phyloP scores from a whole-genome alignment of 2,113 vertebrate genomes.

The Numenius arquata region DNA sequence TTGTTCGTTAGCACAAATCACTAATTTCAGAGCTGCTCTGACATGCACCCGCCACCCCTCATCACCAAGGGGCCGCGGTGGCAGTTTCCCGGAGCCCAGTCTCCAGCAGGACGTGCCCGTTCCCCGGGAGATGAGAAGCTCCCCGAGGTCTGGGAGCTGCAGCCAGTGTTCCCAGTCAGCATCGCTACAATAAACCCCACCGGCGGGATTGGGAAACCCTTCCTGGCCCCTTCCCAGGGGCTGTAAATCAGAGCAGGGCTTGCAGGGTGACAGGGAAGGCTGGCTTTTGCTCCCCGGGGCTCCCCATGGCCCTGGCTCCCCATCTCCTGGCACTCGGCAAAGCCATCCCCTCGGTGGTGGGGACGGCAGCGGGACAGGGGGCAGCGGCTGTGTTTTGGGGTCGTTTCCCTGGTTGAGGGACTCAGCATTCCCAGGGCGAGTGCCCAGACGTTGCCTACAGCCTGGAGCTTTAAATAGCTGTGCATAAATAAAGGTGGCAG shows the following conservation, averaged over 20 bases:
- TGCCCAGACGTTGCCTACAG: background rate
- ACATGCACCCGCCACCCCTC: fast-evolving
- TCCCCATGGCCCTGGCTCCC: background rate
- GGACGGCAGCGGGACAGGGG: background rate
- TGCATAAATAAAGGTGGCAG: background rate
- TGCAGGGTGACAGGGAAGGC: background rate
- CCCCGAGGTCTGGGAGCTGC: background rate
- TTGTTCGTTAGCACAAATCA: background rate
- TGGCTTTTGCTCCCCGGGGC: background rate
- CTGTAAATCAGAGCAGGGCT: background rate
- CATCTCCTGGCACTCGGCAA: fast-evolving
- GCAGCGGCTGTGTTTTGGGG: fast-evolving
- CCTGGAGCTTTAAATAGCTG: background rate
- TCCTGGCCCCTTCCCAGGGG: background rate
- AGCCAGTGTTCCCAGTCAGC: background rate
- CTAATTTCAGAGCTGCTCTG: background rate
- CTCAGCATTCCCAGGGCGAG: background rate
- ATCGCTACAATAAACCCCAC: background rate
- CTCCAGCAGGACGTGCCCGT: background rate
- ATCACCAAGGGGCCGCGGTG: background rate
- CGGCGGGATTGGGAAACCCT: background rate
- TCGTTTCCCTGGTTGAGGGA: background rate
- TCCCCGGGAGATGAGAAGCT: background rate
- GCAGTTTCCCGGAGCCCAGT: background rate
- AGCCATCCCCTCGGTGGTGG: background rate